A percentile compares a stretch with the other conserved stretches of the same genome.
Evolutionary conservation across 64 coral and sea anemone genomes (phyloP).

Genomic region (Montipora capricornis): DNA sequence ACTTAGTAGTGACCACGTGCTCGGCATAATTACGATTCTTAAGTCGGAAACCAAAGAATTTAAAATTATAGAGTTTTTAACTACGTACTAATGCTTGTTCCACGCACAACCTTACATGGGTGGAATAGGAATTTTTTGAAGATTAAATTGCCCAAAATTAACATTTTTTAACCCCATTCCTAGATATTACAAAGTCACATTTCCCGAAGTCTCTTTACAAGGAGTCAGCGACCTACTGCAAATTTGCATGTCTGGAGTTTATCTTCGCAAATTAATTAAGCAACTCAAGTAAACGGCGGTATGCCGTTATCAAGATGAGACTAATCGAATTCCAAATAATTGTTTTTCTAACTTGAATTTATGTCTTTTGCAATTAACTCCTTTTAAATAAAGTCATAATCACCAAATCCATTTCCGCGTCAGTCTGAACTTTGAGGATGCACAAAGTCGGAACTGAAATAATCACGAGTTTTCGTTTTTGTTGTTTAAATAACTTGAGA

Average conservation of each 20-base stretch:
- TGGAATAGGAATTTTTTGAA: too few species aligned
- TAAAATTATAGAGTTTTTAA: too few species aligned
- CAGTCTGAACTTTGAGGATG: not conserved
- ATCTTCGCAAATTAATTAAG: conserved; percentile 17
- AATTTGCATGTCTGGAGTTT: not conserved
- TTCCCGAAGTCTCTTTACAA: too few species aligned
- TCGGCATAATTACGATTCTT: not conserved
- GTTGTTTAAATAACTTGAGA: not conserved
- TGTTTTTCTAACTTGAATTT: not conserved
- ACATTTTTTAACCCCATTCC: too few species aligned
- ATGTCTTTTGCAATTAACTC: not conserved
- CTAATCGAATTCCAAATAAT: conserved; percentile 12
- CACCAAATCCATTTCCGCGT: not conserved
- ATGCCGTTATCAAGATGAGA: not conserved
- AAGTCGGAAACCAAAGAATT: not conserved
- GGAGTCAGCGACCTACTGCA: not conserved
- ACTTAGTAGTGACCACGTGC: too few species aligned
- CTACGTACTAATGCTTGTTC: too few species aligned
- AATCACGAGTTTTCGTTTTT: not conserved
- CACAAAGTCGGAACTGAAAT: not conserved
- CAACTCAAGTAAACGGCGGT: not conserved
- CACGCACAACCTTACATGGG: too few species aligned
- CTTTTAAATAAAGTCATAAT: not conserved
- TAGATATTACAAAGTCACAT: too few species aligned
- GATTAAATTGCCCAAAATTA: too few species aligned